Evolutionary conservation across 2,888 invertebrate species (phyloP), one percentile per base, ranked within the genome.

Genomic region (Sphaerophoria taeniata): DNA sequence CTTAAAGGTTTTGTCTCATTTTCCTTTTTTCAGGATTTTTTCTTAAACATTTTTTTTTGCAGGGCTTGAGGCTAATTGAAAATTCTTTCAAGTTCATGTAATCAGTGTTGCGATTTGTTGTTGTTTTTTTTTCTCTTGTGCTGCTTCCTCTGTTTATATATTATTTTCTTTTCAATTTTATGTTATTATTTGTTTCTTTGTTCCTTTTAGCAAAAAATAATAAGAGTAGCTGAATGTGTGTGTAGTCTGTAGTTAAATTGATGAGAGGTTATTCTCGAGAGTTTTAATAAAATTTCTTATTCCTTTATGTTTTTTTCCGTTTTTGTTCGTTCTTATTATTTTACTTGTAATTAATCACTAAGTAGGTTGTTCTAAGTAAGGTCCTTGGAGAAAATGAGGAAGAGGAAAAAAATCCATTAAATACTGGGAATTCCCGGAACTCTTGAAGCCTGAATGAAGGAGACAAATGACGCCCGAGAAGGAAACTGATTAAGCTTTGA

Each of bases 281-380:
- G 61, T 69, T 72, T 70, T 75, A 51, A 65, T 65, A 65, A 36
- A 65, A 51, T 51, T 65, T 36, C 7, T 65, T 51, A 24, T 47
- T 45, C 33, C 14, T 70, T 69, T 58, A 3, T 79, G 3, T 58
- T 4, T 39, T 65, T 74, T 58, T 31, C 14, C 34, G 11, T 36
- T 60, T 67, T 43, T 49, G 24, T n/a, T 14, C 33, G 33, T 43
- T 43, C 11, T 65, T 45, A 39, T 55, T 72, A 14, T 63, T 69
- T 47, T 69, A 31, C 53, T 73, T 47, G 70, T 73, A 83, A 83
- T 83, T 83, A 83, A 83, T 83, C 82, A 78, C 78, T 83, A 74
- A 78, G 73, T 65, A 63, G 78, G 56, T 70, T 77, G 72, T 77
- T 47, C 63, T 74, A 51, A 73, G 78, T 70, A 69, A 24, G 63